Percentiles rank a stretch among this genome's conserved stretches.
Evolutionary conservation across 2,797 vertebrate genomes (phyloP).

Genomic region (Parauchenoglanis ngamensis): DNA sequence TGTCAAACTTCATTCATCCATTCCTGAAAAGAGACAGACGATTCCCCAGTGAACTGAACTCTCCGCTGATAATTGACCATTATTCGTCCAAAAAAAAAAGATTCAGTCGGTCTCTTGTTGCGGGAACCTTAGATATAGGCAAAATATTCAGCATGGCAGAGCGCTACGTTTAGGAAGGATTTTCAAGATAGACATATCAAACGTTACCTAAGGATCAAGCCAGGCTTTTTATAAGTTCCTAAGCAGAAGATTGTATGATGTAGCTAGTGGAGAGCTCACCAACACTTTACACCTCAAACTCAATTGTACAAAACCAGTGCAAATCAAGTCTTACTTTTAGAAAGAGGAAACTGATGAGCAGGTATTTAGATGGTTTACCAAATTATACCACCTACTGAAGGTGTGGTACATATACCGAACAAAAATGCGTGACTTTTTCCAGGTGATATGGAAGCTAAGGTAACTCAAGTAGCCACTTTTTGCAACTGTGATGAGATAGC

Average conservation of each 20-base stretch:
- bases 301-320: not conserved
- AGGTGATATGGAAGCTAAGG: not conserved
- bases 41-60: conserved; percentile 3
- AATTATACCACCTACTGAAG: not conserved
- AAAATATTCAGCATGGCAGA: not conserved
- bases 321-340: not conserved
- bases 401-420: not conserved
- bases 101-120: not conserved
- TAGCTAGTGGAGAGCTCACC: not conserved
- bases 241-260: not conserved
- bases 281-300: not conserved
- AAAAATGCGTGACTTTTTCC: not conserved
- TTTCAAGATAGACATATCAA: not conserved
- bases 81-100: not conserved
- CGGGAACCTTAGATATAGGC: not conserved
- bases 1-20: not conserved
- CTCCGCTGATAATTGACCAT: not conserved
- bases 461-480: not conserved
- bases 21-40: not conserved
- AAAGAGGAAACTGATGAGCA: not conserved
- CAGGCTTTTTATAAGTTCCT: not conserved
- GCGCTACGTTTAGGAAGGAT: not conserved
- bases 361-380: not conserved
- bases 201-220: not conserved
- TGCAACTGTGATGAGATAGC: not conserved